These are phyloP conservation scores for Craseonycteris thonglongyai DNA, from an alignment of 2,113 vertebrate genomes.

Conservation along the genomic window DNA sequence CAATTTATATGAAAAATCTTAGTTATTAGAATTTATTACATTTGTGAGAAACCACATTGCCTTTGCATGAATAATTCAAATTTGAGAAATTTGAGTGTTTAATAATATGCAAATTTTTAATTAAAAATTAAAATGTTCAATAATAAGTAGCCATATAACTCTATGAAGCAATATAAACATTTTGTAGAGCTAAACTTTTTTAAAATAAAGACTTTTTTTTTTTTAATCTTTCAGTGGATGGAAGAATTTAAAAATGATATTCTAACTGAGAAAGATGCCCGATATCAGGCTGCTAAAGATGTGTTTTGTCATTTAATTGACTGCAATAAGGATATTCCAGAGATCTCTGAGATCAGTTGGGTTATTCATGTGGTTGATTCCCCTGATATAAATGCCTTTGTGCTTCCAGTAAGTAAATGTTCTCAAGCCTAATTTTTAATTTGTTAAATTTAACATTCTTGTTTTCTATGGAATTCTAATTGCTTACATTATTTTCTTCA, in stretches of 20 bases:
- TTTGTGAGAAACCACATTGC: slow-evolving; percentile 34
- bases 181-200: slow-evolving; percentile 1
- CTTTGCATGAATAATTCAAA: slow-evolving; percentile 51
- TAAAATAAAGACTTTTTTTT: slow-evolving; percentile 1
- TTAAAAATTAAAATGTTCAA: slow-evolving; percentile 48
- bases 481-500: slow-evolving; percentile 39
- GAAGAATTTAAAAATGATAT: slow-evolving; percentile 84
- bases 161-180: slow-evolving; percentile 17
- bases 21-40: slow-evolving; percentile 25
- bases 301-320: slow-evolving; percentile 85
- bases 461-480: neutral
- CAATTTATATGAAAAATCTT: slow-evolving; percentile 32
- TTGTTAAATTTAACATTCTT: neutral
- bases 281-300: slow-evolving; percentile 84
- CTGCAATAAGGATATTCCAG: slow-evolving; percentile 90
- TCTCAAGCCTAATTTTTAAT: neutral
- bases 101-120: slow-evolving; percentile 31
- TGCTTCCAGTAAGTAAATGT: slow-evolving; percentile 87
- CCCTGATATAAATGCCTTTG: slow-evolving; percentile 88
- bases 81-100: slow-evolving; percentile 27
- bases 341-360: slow-evolving; percentile 85
- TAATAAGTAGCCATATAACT: neutral
- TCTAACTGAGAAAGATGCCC: slow-evolving; percentile 83
- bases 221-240: slow-evolving; percentile 83
- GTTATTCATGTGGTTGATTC: slow-evolving; percentile 88